A percentile compares a stretch with the other conserved stretches of the same genome.
Evolutionary conservation across 2,888 invertebrate species (phyloP).

Genomic region (Pandemis corylana): DNA sequence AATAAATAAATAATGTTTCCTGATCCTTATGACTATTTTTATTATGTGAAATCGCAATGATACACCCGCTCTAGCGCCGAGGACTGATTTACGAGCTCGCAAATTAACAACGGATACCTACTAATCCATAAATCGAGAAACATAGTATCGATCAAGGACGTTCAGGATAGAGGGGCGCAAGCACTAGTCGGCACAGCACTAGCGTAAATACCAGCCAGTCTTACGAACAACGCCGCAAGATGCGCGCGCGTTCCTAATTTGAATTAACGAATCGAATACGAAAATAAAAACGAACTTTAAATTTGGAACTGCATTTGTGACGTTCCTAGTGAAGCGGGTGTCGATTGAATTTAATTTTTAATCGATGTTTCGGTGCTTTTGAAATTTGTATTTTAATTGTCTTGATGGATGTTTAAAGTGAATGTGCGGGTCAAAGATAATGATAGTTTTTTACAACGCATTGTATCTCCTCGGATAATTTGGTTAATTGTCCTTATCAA

Average conservation of each 20-base stretch:
- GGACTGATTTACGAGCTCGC: conserved; percentile 28
- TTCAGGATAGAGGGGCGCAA: conserved; percentile 47
- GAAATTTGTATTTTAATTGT: conserved; percentile 9
- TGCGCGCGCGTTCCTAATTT: conserved; percentile 44
- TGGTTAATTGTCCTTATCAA: conserved; percentile 35
- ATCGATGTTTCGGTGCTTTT: conserved; percentile 4
- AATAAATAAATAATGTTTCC: too few species aligned
- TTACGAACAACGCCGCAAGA: conserved; percentile 41
- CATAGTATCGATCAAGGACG: conserved; percentile 48
- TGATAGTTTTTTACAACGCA: conserved; percentile 37
- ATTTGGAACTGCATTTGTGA: conserved; percentile 38
- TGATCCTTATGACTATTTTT: too few species aligned
- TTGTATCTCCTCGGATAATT: conserved; percentile 36
- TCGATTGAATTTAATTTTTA: conserved; percentile 41
- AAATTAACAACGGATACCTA: conserved; percentile 27
- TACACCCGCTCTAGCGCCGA: not conserved
- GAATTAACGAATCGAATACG: conserved; percentile 40
- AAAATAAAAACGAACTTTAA: conserved; percentile 34
- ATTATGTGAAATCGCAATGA: conserved; percentile 5
- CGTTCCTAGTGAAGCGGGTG: conserved; percentile 42
- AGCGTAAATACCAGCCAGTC: conserved; percentile 49
- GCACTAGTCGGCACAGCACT: conserved; percentile 38
- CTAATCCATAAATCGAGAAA: conserved; percentile 42
- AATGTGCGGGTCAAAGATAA: conserved; percentile 12
- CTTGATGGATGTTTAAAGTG: conserved; percentile 4